phyloP scores from a whole-genome alignment of 2,797 vertebrate species.

The Takifugu ocellatus region DNA sequence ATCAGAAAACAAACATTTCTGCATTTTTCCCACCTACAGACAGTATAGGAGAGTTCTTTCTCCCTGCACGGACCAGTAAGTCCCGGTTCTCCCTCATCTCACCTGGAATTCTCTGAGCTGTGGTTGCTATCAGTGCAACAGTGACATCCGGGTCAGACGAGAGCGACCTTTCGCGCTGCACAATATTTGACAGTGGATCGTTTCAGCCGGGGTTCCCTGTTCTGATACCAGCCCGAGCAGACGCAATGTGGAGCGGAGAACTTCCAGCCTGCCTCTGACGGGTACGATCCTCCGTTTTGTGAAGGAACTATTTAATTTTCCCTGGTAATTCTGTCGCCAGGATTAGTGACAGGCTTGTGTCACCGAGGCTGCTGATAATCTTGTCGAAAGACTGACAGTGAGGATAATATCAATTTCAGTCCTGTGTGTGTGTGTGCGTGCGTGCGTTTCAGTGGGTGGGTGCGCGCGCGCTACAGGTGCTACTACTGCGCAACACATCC shows the following conservation, averaged over 20 bases:
- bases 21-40: slow-evolving; percentile 21
- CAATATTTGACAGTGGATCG: too few species aligned
- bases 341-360: slow-evolving; percentile 2
- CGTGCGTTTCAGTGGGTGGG: slow-evolving; percentile 4
- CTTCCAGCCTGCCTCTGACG: background rate
- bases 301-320: slow-evolving; percentile 12
- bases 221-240: slow-evolving; percentile 12
- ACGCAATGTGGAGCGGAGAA: too few species aligned
- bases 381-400: background rate
- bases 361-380: slow-evolving; percentile 2
- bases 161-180: too few species aligned
- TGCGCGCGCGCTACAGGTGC: slow-evolving; percentile 59
- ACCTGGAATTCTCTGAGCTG: slow-evolving; percentile 26
- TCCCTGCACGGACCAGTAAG: slow-evolving; percentile 31
- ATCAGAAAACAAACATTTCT: slow-evolving; percentile 7
- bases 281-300: slow-evolving; percentile 12
- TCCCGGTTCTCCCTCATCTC: slow-evolving; percentile 19
- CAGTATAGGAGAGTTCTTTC: slow-evolving; percentile 28
- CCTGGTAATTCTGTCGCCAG: slow-evolving; percentile 2
- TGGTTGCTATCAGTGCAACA: slow-evolving; percentile 28
- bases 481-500: slow-evolving; percentile 59
- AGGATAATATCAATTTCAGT: background rate
- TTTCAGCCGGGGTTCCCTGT: too few species aligned
- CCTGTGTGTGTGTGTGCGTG: background rate
- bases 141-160: background rate